A percentile compares a stretch with the other conserved stretches of the same genome.
phyloP scores from a whole-genome alignment of 2,797 vertebrate genomes.

The Todus mexicanus region DNA sequence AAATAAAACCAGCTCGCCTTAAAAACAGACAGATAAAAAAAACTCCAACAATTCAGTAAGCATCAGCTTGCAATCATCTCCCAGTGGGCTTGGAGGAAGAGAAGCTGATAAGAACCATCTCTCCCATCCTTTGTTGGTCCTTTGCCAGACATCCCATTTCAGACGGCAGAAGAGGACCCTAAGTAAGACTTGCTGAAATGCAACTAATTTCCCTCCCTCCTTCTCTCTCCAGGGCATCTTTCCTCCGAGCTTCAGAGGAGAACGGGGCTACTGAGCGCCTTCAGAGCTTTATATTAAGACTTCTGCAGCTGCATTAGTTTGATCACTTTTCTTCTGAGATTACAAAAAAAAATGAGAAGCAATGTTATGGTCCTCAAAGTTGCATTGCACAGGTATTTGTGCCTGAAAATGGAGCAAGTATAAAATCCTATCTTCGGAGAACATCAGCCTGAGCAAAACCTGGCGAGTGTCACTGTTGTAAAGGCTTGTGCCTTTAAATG shows the following conservation, averaged over 20 bases:
- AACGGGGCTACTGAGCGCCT: background rate
- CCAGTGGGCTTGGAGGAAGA: background rate
- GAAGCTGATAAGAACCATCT: background rate
- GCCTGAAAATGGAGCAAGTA: background rate
- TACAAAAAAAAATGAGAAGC: background rate
- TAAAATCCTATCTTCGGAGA: background rate
- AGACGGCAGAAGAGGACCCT: background rate
- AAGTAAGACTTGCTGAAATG: background rate
- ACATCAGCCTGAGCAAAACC: background rate
- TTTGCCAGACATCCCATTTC: slow-evolving; percentile 7
- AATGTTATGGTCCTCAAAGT: background rate
- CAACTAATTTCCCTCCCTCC: background rate
- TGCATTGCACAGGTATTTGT: too few species aligned
- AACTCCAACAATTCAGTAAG: background rate
- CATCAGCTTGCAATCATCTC: background rate
- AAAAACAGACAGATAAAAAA: background rate
- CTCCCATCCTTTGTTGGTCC: background rate
- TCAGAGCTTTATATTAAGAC: background rate
- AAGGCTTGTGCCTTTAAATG: background rate
- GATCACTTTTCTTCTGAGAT: background rate
- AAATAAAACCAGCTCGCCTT: background rate
- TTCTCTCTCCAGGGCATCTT: background rate
- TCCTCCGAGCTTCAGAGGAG: background rate
- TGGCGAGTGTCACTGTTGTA: background rate
- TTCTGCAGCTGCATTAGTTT: background rate